Conservation (phyloP, 1,140 invertebrate genomes). For the Melanaphis sacchari region DNA sequence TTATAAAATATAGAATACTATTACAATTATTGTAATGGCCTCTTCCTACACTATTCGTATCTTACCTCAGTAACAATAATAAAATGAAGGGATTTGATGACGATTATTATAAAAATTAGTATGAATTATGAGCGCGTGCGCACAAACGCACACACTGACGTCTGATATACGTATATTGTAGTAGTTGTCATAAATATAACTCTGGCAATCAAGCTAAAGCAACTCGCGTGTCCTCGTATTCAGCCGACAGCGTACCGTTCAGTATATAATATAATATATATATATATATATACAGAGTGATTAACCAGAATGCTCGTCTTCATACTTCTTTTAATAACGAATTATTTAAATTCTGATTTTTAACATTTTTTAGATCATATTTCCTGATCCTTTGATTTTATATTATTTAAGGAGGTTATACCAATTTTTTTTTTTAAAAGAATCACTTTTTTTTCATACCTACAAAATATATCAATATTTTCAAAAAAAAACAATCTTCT, state of each 20-base stretch:
- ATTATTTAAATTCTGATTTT: neutral
- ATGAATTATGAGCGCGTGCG: neutral
- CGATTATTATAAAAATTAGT: neutral
- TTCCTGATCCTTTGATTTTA: neutral
- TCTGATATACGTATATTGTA: neutral
- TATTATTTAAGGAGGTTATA: neutral
- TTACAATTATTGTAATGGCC: neutral
- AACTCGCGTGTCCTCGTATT: neutral
- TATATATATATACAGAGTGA: neutral
- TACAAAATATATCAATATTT: no score
- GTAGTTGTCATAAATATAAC: constrained; percentile 34
- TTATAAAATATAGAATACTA: neutral
- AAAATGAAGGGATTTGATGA: neutral
- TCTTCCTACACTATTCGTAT: neutral
- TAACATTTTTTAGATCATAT: neutral
- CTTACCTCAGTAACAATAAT: neutral
- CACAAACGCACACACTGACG: neutral
- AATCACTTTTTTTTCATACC: neutral
- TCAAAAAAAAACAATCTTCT: no score
- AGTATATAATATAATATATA: neutral
- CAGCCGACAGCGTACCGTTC: neutral
- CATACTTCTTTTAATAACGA: neutral
- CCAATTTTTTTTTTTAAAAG: neutral
- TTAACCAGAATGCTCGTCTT: neutral
- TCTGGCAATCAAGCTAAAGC: neutral